phyloP scores from a whole-genome alignment of 2,113 vertebrate genomes.

The Bolborhynchus lineola region DNA sequence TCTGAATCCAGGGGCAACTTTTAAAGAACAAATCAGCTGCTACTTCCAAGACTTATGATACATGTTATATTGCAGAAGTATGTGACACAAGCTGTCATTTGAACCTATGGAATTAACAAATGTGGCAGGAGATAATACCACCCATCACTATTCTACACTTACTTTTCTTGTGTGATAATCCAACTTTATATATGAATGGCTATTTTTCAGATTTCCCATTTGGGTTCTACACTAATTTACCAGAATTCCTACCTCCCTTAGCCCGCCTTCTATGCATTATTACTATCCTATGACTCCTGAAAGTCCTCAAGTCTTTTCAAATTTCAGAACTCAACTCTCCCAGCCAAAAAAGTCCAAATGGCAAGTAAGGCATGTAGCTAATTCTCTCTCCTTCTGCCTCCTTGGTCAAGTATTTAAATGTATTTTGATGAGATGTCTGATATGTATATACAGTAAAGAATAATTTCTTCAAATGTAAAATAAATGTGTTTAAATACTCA shows the following conservation, averaged over 20 bases:
- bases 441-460: background rate
- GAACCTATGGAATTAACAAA: slow-evolving; percentile 23
- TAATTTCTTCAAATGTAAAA: background rate
- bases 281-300: background rate
- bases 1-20: slow-evolving; percentile 1
- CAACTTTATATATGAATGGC: background rate
- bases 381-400: background rate
- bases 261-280: background rate
- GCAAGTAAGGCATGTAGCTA: background rate
- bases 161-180: background rate
- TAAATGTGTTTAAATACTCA: background rate
- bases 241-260: background rate
- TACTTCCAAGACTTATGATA: background rate
- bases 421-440: background rate
- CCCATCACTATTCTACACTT: background rate
- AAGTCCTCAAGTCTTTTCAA: background rate
- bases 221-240: background rate
- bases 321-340: background rate
- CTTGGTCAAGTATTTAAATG: background rate
- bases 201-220: background rate
- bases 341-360: background rate
- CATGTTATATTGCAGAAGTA: background rate
- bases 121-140: background rate
- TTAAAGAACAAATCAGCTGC: background rate
- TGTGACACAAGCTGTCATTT: background rate